Percentiles rank a stretch among this genome's conserved stretches.
Conservation (phyloP, 2,113 vertebrate species). For the Heterotis niloticus region DNA sequence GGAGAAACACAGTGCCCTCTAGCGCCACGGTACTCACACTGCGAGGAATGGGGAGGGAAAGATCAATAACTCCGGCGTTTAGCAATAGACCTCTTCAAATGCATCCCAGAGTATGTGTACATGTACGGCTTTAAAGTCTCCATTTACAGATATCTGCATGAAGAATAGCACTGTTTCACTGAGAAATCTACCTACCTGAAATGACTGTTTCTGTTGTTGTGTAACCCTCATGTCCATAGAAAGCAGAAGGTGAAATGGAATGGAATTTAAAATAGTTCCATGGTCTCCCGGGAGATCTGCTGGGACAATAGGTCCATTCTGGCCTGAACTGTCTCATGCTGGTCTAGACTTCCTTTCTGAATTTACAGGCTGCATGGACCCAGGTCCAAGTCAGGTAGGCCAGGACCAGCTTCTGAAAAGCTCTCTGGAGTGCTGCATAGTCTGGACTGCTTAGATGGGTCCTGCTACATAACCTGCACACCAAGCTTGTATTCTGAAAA, state of each 20-base stretch:
- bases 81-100: neutral
- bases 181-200: too few species aligned
- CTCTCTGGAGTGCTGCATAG: constrained; percentile 50
- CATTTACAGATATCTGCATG: neutral
- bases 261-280: constrained; percentile 14
- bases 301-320: constrained; percentile 1
- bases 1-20: constrained; percentile 64
- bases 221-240: too few species aligned
- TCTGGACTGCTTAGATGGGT: constrained; percentile 54
- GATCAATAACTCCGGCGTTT: constrained; percentile 16
- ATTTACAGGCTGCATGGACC: constrained; percentile 18
- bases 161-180: too few species aligned
- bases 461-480: constrained; percentile 32
- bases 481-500: constrained; percentile 48
- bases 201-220: too few species aligned
- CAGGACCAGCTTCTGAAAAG: constrained; percentile 40
- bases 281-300: constrained; percentile 4
- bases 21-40: constrained; percentile 48
- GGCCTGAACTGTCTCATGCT: neutral
- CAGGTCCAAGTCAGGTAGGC: constrained; percentile 46
- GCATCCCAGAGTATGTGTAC: neutral
- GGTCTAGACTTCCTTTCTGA: neutral
- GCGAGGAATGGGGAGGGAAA: constrained; percentile 32
- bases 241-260: too few species aligned
- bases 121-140: neutral